Evolutionary conservation across 2,888 invertebrate genomes (phyloP), one percentile per base, ranked within the genome.

Genomic region (Himalopsyche tibetana): DNA sequence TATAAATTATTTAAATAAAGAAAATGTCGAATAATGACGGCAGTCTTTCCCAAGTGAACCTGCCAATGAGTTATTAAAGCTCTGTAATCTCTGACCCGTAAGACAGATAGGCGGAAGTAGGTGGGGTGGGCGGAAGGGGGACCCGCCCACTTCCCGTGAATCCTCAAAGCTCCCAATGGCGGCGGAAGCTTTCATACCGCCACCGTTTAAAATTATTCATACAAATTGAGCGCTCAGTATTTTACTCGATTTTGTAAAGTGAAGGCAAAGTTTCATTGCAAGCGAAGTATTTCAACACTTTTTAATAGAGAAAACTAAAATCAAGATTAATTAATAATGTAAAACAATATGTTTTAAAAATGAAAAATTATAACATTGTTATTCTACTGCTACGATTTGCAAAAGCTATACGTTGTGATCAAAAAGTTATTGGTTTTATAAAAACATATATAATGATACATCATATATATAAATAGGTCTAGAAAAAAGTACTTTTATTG

Each of bases 1-100:
- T 63, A 63, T 63, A 63, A 63, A 63, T 63, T 63, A 63, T 63
- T 63, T 63, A 63, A 63, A 63, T 63, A 63, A 63, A 63, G 63
- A 63, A 63, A 63, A 63, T 63, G 63, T 63, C 28, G 63, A 63
- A 63, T 19, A 63, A 63, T 56, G 56, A 56, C 56, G 56, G 56
- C 56, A 56, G n/a, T 56, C 56, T 17, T 63, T 19, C 63, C 63
- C 63, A 63, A 63, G 63, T 28, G 63, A 63, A 63, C 63, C 63
- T 63, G 63, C 63, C 63, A 63, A 63, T 63, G 63, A 63, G 63
- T 63, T 63, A 63, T 63, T 63, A 63, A 63, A 63, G 63, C 63
- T 63, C 63, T 63, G 63, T 63, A 63, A 63, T 63, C 63, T 63
- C 63, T 63, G 63, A 63, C 63, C 63, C 63, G 63, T 63, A 63